phyloP scores from a whole-genome alignment of 2,797 vertebrate genomes.

The Leptatherina wallacei region DNA sequence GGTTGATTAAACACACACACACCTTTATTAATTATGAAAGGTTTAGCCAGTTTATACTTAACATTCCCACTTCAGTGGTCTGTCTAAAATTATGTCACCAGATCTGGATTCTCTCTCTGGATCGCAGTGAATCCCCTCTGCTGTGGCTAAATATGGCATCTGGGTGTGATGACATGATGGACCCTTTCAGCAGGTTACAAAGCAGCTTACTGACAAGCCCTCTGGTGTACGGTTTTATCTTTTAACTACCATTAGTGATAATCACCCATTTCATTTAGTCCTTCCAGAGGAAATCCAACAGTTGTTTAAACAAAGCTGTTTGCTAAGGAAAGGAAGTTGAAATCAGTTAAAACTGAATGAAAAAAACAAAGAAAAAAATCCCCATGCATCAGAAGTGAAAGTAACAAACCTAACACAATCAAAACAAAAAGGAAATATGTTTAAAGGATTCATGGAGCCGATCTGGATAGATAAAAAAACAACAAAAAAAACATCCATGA shows the following conservation, averaged over 20 bases:
- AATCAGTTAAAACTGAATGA: slow-evolving; percentile 22
- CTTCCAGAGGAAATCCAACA: not conserved
- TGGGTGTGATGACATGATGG: not conserved
- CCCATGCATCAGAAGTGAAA: slow-evolving; percentile 39
- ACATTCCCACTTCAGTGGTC: slow-evolving; percentile 8
- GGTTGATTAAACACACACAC: slow-evolving; percentile 17
- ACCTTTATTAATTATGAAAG: slow-evolving; percentile 27
- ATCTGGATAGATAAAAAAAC: slow-evolving; percentile 42
- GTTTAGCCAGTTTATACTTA: slow-evolving; percentile 27
- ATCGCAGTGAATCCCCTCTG: not conserved
- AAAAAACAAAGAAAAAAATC: slow-evolving; percentile 22
- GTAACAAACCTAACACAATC: slow-evolving; percentile 26
- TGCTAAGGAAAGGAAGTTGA: slow-evolving; percentile 7
- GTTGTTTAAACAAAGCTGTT: slow-evolving; percentile 28
- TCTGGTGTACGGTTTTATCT: not conserved
- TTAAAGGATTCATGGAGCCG: slow-evolving; percentile 42
- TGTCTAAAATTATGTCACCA: not conserved
- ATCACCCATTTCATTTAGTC: not conserved
- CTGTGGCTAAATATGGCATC: not conserved
- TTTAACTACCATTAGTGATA: slow-evolving; percentile 2
- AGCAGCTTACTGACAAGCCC: slow-evolving; percentile 16
- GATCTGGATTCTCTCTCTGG: not conserved
- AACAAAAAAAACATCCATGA: slow-evolving; percentile 29
- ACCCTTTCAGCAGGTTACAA: slow-evolving; percentile 20
- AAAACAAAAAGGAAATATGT: slow-evolving; percentile 58